These are phyloP conservation scores for Onychomys torridus DNA, from an alignment of 2,797 vertebrate genomes.

Conservation along the genomic window DNA sequence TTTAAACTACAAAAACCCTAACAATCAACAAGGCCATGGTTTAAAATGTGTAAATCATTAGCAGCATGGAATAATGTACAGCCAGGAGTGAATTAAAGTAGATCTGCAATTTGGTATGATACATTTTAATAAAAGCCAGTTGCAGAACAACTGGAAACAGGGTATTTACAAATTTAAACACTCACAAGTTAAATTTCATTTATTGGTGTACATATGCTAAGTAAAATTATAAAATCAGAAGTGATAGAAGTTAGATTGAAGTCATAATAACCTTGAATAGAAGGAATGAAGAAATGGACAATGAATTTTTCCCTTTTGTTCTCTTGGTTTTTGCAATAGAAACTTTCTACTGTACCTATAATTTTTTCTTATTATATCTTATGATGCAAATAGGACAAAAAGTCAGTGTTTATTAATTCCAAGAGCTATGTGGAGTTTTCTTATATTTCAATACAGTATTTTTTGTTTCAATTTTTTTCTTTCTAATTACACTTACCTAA, in stretches of 20 bases:
- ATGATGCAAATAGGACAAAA: constrained; percentile 14
- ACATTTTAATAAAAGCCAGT: background rate
- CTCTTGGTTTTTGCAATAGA: background rate
- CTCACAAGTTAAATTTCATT: constrained; percentile 7
- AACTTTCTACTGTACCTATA: background rate
- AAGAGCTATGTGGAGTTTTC: background rate
- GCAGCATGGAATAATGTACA: background rate
- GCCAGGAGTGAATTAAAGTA: constrained; percentile 37
- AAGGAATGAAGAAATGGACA: background rate
- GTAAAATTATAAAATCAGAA: constrained; percentile 51
- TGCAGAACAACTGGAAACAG: constrained; percentile 34
- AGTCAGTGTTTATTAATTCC: background rate
- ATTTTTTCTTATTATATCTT: background rate
- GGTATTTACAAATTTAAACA: background rate
- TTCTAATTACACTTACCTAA: background rate
- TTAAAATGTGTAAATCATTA: constrained; percentile 20
- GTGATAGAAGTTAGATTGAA: background rate
- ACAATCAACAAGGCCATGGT: background rate
- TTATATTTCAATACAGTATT: background rate
- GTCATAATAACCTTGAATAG: background rate
- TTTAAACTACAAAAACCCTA: background rate
- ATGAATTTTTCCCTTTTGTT: background rate
- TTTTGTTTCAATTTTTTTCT: background rate
- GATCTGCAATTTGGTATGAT: background rate
- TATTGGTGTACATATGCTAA: background rate